A percentile compares a stretch with the other conserved stretches of the same genome.
Evolutionary conservation across 2,888 invertebrate species (phyloP).

Genomic region (Sympetrum striolatum): DNA sequence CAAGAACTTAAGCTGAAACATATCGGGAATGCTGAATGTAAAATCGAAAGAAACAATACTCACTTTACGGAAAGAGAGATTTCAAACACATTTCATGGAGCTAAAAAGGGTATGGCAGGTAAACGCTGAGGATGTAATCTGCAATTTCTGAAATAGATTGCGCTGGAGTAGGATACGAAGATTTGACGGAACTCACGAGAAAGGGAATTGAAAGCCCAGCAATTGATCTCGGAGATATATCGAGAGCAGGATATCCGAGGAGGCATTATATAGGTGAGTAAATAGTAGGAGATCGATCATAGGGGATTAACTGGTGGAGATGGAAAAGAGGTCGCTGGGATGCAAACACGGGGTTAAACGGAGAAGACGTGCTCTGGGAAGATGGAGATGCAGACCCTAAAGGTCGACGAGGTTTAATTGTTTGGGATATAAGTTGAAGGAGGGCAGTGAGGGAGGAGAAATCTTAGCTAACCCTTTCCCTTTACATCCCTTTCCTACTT

Average conservation of each 20-base stretch:
- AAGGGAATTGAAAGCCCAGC: not conserved
- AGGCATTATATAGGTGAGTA: not conserved
- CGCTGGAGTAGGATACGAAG: too few relatives aligned
- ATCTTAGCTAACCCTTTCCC: not conserved
- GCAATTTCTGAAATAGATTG: too few relatives aligned
- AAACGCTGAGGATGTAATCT: too few relatives aligned
- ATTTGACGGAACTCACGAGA: too few relatives aligned
- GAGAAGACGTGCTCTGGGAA: not conserved
- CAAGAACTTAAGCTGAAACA: too few relatives aligned
- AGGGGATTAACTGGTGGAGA: not conserved
- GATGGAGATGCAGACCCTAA: not conserved
- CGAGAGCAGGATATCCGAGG: not conserved
- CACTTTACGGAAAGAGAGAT: too few relatives aligned
- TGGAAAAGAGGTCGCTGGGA: not conserved
- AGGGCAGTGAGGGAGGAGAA: conserved; percentile 15
- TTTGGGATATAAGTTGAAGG: conserved; percentile 14
- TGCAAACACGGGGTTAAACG: not conserved
- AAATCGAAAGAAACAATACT: too few relatives aligned
- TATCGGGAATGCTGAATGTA: too few relatives aligned
- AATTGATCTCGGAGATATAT: not conserved
- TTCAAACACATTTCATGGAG: too few relatives aligned
- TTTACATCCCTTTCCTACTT: not conserved
- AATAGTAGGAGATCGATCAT: not conserved
- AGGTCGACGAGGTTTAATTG: conserved; percentile 39
- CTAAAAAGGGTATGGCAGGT: too few relatives aligned